These are phyloP conservation scores for Lagria hirta DNA, from an alignment of 2,888 invertebrate genomes.

Conservation along the genomic window DNA sequence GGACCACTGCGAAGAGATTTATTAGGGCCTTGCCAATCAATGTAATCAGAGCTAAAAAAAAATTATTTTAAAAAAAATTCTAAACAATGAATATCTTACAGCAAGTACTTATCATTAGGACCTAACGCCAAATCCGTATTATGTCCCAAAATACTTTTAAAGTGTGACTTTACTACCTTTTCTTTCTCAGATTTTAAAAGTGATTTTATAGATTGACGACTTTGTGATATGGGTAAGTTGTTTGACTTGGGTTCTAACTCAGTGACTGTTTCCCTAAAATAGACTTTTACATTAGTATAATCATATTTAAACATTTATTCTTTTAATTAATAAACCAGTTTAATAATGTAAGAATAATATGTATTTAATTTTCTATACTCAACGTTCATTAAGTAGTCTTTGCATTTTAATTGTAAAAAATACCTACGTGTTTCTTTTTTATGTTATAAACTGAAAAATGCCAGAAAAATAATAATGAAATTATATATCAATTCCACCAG, in stretches of 20 bases:
- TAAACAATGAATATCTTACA: slow-evolving; percentile 77
- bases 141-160: slow-evolving; percentile 59
- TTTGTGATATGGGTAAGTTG: slow-evolving; percentile 50
- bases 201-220: slow-evolving; percentile 51
- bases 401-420: too few relatives aligned
- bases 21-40: slow-evolving; percentile 82
- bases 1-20: slow-evolving; percentile 60
- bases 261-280: slow-evolving; percentile 10
- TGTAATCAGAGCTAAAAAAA: slow-evolving; percentile 69
- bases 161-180: slow-evolving; percentile 31
- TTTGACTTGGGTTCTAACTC: slow-evolving; percentile 26
- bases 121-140: slow-evolving; percentile 74
- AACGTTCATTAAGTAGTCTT: too few relatives aligned
- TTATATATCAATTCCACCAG: too few relatives aligned
- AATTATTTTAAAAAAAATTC: slow-evolving; percentile 4
- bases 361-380: too few relatives aligned
- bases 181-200: slow-evolving; percentile 48
- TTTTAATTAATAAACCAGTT: background rate
- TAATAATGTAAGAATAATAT: background rate
- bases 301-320: background rate
- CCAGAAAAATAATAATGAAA: too few relatives aligned
- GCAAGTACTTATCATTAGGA: slow-evolving; percentile 72
- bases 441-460: too few relatives aligned
- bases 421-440: too few relatives aligned
- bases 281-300: background rate